Conservation (phyloP, 2,888 invertebrate species). For the Brachylomia viminalis region DNA sequence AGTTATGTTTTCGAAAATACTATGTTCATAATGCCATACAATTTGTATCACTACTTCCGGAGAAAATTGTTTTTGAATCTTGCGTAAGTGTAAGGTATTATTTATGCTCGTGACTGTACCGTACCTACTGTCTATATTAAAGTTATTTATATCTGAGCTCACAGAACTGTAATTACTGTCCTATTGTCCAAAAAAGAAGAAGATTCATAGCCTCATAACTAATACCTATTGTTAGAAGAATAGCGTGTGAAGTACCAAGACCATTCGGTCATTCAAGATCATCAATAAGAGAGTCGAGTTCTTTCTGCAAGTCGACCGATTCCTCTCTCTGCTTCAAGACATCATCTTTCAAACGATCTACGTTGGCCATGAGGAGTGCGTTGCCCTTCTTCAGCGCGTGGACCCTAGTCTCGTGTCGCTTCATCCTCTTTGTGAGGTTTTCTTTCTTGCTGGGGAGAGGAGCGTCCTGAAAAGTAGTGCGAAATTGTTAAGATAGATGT, state of each 20-base stretch:
- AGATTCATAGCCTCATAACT: slow-evolving; percentile 19
- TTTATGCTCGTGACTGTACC: neutral
- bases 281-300: slow-evolving; percentile 96
- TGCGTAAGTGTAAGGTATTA: neutral
- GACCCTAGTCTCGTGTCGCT: slow-evolving; percentile 94
- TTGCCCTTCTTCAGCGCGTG: slow-evolving; percentile 96
- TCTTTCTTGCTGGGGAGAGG: slow-evolving; percentile 92
- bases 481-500: neutral
- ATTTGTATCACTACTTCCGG: neutral
- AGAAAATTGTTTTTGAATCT: neutral
- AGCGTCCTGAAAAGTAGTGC: slow-evolving; percentile 89
- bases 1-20: neutral
- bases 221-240: slow-evolving; percentile 29
- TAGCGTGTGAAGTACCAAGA: slow-evolving; percentile 6
- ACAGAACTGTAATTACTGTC: neutral
- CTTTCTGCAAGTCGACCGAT: slow-evolving; percentile 94
- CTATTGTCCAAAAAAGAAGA: neutral
- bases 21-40: neutral
- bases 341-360: slow-evolving; percentile 96
- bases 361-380: slow-evolving; percentile 96
- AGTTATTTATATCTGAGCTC: neutral
- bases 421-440: slow-evolving; percentile 92
- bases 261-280: slow-evolving; percentile 93
- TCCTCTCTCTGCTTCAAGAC: slow-evolving; percentile 95
- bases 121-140: neutral